A percentile compares a stretch with the other conserved stretches of the same genome.
Evolutionary conservation across 1,140 invertebrate genomes (phyloP).

Genomic region (Cherax destructor): DNA sequence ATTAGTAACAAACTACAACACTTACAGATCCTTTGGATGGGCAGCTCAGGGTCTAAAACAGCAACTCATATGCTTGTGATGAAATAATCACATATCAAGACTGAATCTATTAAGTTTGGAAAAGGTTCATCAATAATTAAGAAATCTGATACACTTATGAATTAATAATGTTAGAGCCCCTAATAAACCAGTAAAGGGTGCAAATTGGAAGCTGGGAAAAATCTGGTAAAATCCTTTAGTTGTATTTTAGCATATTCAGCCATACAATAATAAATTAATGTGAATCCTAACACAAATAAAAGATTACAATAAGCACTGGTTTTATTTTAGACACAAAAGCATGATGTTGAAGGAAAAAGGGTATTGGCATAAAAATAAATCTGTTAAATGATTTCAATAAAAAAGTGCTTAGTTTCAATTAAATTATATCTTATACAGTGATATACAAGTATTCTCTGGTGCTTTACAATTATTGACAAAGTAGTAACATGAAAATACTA

Average conservation of each 20-base stretch:
- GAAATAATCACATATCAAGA: no score
- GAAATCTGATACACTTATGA: background rate
- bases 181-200: background rate
- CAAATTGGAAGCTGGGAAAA: constrained; percentile 52
- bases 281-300: constrained; percentile 62
- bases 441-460: constrained; percentile 69
- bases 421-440: constrained; percentile 70
- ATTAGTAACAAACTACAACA: no score
- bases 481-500: constrained; percentile 71
- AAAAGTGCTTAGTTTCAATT: constrained; percentile 64
- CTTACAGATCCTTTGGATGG: no score
- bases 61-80: no score
- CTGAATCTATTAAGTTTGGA: no score
- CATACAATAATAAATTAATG: constrained; percentile 63
- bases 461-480: constrained; percentile 70
- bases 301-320: constrained; percentile 47
- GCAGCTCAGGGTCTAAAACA: no score
- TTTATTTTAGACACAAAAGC: constrained; percentile 67
- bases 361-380: constrained; percentile 65
- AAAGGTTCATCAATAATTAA: background rate
- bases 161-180: background rate
- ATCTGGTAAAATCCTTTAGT: constrained; percentile 38
- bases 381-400: constrained; percentile 69
- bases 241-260: constrained; percentile 59
- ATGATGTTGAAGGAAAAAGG: constrained; percentile 60